Evolutionary conservation across 2,113 vertebrate genomes (phyloP), one percentile per base, ranked within the genome.

Genomic region (Petrocephalus microphthalmus): DNA sequence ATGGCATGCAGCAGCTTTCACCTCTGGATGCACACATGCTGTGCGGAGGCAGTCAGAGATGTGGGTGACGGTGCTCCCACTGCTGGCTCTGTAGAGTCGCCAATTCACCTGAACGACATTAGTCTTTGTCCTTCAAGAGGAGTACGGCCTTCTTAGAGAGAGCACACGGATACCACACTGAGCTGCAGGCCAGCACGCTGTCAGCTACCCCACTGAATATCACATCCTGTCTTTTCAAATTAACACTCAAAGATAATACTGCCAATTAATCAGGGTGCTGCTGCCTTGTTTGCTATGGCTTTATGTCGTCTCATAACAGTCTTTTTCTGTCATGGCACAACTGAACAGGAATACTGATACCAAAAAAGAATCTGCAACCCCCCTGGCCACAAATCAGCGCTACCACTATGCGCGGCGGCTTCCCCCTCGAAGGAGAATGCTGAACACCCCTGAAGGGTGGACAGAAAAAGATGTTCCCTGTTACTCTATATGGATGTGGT

Each of bases 391-490:
- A 83, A 49, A 83, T 49, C 81, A 83, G 71, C 17, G 71, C 10
- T 42, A 49, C 45, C 19, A 7, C 15, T 83, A n/a, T 42, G 11
- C 15, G 20, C 22, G 10, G 45, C n/a, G 60, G 60, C 37, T 83
- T 49, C 22, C 42, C 20, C 5, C 81, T 83, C 4, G 81, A 83
- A 82, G 78, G 29, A 47, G n/a, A 82, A 82, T 49, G 78, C 37
- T 82, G 33, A 78, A 78, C 71, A 78, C 42, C 6, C 71, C 33
- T 74, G 81, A 83, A 8, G 45, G 20, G n/a, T 83, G 81, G 37
- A 83, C 71, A 83, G 81, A 83, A 83, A 83, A 83, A 83, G 81
- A 83, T 83, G 42, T n/a, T 82, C 78, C 42, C 15, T 82, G 15
- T 45, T 83, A 45, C 20, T 49, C 81, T 83, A 83, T 83, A 49